Base-by-base conservation (phyloP, 2,888 invertebrate genomes). In the Papilio demoleus region DNA sequence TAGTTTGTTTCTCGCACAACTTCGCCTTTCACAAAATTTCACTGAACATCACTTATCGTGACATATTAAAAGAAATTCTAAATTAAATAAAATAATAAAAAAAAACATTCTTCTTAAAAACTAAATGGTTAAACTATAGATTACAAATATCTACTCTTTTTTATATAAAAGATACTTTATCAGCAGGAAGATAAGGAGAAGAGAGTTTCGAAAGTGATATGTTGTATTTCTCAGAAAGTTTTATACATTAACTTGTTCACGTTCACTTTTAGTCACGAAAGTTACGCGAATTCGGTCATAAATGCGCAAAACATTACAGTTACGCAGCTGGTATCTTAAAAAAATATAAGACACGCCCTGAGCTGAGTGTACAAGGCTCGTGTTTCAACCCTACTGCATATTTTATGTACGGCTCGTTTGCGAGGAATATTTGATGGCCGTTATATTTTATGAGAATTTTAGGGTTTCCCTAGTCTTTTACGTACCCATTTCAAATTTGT, bases 381-480 rank as follows among this genome's bases (percentile, higher is more conserved):
- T 38, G 22, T 60, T 50, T 42, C 53, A 60, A 53, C 64, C 65
- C 45, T 63, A 56, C 68, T 88, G 84, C 84, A 88, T 88, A 87
- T 85, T 88, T 88, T 81, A 88, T 82, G 74, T 74, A n/a, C 77
- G 78, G 76, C 77, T 76, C 81, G 82, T 87, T 87, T 83, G 80
- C 81, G 81, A 79, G 75, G 87, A 88, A 88, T 88, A 86, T 84
- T 83, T 85, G 77, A 88, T 82, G 73, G 72, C 50, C 42, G 70
- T 76, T 68, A 78, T 78, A 77, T 80, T 84, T 80, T 79, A 80
- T 76, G 74, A 72, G 77, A 76, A 79, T 77, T 68, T 64, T 62
- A 70, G 69, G 58, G 53, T 61, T 40, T 14, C 40, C 40, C 17
- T n/a, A n/a, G 22, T 27, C 45, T 27, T 17, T 45, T 45, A 47